Evolutionary conservation across 2,113 vertebrate species (phyloP).

Genomic region (Pygoscelis antarcticus): DNA sequence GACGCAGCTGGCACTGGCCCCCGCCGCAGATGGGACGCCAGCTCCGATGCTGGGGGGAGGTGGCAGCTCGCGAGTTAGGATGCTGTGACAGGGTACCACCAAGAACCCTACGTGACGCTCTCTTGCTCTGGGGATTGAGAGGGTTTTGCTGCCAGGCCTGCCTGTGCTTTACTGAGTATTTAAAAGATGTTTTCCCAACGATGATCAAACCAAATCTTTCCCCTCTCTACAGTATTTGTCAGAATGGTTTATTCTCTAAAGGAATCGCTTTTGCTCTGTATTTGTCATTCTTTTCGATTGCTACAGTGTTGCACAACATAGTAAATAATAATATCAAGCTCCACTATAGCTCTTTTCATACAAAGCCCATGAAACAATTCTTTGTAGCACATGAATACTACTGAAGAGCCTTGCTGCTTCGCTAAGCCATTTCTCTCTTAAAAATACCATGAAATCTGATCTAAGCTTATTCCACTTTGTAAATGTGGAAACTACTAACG

Average conservation of each 20-base stretch:
- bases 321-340: neutral
- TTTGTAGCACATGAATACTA: neutral
- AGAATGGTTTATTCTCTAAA: neutral
- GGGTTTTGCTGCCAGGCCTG: neutral
- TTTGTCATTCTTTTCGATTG: neutral
- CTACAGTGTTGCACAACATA: neutral
- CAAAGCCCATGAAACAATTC: neutral
- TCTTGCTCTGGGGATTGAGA: neutral
- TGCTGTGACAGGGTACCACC: neutral
- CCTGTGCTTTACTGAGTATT: neutral
- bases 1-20: neutral
- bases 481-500: neutral
- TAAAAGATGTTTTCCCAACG: neutral
- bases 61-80: neutral
- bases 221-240: neutral
- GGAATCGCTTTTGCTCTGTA: neutral
- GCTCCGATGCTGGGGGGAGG: neutral
- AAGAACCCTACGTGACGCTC: neutral
- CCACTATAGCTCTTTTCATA: neutral
- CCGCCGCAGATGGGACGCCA: fast-evolving
- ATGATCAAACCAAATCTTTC: neutral
- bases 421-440: neutral
- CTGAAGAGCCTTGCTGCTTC: neutral
- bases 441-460: neutral
- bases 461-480: neutral